Evolutionary conservation across 2,113 vertebrate species (phyloP).

Genomic region (Nycticorax nycticorax): DNA sequence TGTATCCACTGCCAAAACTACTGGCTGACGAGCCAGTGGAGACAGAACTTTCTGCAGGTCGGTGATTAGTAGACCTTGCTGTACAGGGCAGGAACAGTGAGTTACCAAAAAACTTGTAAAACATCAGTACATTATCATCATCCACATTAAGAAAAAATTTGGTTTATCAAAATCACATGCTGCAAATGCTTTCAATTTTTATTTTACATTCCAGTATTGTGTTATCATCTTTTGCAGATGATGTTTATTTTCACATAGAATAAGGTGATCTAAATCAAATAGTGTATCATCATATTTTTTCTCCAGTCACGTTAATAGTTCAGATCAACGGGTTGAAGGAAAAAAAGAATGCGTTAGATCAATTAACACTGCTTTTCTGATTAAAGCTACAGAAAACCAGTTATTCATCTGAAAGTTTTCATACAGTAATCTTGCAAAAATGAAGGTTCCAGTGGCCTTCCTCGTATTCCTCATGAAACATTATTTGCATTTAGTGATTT

Average conservation of each 20-base stretch:
- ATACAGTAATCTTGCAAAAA: not conserved
- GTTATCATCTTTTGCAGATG: not conserved
- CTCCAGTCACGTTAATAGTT: not conserved
- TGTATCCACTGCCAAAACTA: constrained; percentile 89
- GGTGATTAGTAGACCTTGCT: constrained; percentile 87
- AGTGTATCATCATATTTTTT: not conserved
- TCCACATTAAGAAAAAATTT: not conserved
- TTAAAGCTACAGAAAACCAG: not conserved
- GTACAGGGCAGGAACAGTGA: constrained; percentile 68
- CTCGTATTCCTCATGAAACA: not conserved
- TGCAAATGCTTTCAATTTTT: not conserved
- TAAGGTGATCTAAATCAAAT: not conserved
- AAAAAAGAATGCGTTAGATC: not conserved
- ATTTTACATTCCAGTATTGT: not conserved
- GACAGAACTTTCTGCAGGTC: constrained; percentile 85
- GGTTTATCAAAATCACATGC: not conserved
- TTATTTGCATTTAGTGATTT: constrained; percentile 4
- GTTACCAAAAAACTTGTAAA: constrained; percentile 14
- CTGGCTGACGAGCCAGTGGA: constrained; percentile 90
- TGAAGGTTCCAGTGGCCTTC: not conserved
- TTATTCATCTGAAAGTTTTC: not conserved
- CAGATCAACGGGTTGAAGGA: not conserved
- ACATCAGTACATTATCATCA: not conserved
- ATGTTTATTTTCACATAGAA: not conserved
- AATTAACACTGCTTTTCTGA: not conserved